Evolutionary conservation across 1,140 invertebrate genomes (phyloP), one percentile per base, ranked within the genome.

Genomic region (Arion vulgaris): DNA sequence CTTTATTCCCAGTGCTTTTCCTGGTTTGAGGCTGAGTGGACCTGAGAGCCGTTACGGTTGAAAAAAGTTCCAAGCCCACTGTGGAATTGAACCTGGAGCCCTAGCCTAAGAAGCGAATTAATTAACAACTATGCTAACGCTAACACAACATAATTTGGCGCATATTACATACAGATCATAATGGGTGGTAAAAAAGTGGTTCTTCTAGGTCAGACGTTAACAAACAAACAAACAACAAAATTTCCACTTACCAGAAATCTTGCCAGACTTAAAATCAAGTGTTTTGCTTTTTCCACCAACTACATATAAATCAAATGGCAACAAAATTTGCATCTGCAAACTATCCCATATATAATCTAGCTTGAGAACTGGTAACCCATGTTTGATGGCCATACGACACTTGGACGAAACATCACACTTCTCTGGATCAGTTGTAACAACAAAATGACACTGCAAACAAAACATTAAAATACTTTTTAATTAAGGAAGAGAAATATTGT

Each of bases 201-300:
- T n/a, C n/a, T n/a, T n/a, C n/a, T n/a, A n/a, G n/a, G n/a, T n/a
- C n/a, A n/a, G n/a, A n/a, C n/a, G n/a, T n/a, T n/a, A n/a, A n/a
- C n/a, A n/a, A n/a, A n/a, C n/a, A n/a, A n/a, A n/a, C n/a, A n/a
- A n/a, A n/a, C n/a, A n/a, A n/a, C n/a, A n/a, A n/a, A n/a, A n/a
- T n/a, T n/a, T n/a, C n/a, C n/a, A 41, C 53, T 80, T 74, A 87
- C 88, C 86, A 79, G 84, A 72, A 68, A 91, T 91, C 83, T 88
- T 89, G 73, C 90, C 90, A 71, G 82, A 86, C 39, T 86, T 88
- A 77, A 91, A 91, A 75, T 89, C 84, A 62, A 88, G 81, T 34
- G 78, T 78, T 57, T 87, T 86, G 28, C 83, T 85, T 45, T 85
- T 83, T 15, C 84, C 87, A 68, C 81, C 86, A 57, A 91, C 81